A percentile compares a stretch with the other conserved stretches of the same genome.
These are phyloP conservation scores for Dendropsophus ebraccatus DNA, from an alignment of 2,113 vertebrate genomes.

Conservation along the genomic window DNA sequence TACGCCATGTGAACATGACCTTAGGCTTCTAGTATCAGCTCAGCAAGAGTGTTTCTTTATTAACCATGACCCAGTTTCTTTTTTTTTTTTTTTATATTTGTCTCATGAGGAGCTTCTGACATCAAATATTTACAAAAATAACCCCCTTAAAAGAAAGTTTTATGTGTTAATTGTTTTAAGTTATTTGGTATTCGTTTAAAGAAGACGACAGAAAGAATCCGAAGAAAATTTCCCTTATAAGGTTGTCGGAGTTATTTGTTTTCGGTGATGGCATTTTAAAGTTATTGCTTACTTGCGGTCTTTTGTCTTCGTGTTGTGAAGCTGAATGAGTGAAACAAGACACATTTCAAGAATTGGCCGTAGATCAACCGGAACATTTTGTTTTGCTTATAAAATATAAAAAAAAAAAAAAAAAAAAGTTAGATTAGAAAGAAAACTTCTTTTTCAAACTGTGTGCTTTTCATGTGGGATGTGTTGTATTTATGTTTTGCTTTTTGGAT, in stretches of 20 bases:
- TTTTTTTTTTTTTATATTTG: neutral
- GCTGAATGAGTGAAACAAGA: conserved; percentile 51
- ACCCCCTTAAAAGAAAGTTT: neutral
- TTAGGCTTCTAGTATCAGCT: no score
- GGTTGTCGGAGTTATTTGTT: conserved; percentile 21
- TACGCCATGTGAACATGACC: no score
- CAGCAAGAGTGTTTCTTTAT: no score
- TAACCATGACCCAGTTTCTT: neutral
- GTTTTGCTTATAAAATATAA: conserved; percentile 53
- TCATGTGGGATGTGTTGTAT: conserved; percentile 51
- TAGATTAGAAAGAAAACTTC: conserved; percentile 7
- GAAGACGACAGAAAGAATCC: neutral
- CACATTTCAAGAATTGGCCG: conserved; percentile 45
- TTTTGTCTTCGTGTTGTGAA: conserved; percentile 45
- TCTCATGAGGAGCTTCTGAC: neutral
- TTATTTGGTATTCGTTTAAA: conserved; percentile 26
- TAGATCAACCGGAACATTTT: conserved; percentile 54
- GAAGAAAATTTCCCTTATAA: conserved; percentile 36
- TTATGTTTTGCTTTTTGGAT: conserved; percentile 59
- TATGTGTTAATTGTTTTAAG: conserved; percentile 20
- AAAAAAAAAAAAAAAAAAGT: conserved; percentile 42
- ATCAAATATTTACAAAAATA: conserved; percentile 7
- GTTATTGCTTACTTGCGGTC: conserved; percentile 31
- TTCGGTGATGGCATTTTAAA: conserved; percentile 27
- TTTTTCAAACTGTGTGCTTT: conserved; percentile 66